Evolutionary conservation across 2,888 invertebrate species (phyloP), one percentile per base, ranked within the genome.

Genomic region (Machimus rusticus): DNA sequence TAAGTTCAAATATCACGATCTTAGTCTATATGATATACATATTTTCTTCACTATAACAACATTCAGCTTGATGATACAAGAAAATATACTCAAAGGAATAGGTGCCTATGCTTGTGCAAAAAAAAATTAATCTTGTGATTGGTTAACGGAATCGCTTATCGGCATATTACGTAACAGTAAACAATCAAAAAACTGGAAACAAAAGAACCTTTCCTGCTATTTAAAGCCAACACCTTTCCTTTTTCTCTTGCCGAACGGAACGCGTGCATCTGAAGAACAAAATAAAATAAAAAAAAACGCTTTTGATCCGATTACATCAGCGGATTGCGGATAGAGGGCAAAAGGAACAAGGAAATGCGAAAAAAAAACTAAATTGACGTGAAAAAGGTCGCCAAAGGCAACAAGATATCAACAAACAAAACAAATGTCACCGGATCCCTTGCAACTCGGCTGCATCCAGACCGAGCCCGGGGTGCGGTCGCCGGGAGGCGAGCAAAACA

Each of bases 361-460:
- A 46, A 79, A 31, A 31, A 57, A 66, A 57, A 79, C 39, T 79
- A 46, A 46, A 46, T 79, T 46, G 46, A 51, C 51, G 31, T 51
- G 51, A 82, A 82, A 82, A 82, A 82, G 82, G 82, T 82, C 82
- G 82, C 82, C 37, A 82, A 82, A 82, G 82, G 82, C 66, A 82
- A 82, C 66, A 82, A 82, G 82, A 82, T 66, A 82, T 66, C 55
- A 82, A 66, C 82, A 57, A 82, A 82, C 82, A 82, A 82, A 82
- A 82, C 82, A 82, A 82, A 82, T 82, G 82, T 82, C 82, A 66
- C 82, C 57, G 57, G 57, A 82, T 55, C 82, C 76, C 34, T 76
- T 76, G 76, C 34, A 76, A 76, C 76, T 34, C 34, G 34, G 28
- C 19, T 76, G 76, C 14, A 76, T 14, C 34, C n/a, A 34, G 39